A percentile compares a stretch with the other conserved stretches of the same genome.
phyloP scores from a whole-genome alignment of 2,797 vertebrate species.

The Strix occidentalis region DNA sequence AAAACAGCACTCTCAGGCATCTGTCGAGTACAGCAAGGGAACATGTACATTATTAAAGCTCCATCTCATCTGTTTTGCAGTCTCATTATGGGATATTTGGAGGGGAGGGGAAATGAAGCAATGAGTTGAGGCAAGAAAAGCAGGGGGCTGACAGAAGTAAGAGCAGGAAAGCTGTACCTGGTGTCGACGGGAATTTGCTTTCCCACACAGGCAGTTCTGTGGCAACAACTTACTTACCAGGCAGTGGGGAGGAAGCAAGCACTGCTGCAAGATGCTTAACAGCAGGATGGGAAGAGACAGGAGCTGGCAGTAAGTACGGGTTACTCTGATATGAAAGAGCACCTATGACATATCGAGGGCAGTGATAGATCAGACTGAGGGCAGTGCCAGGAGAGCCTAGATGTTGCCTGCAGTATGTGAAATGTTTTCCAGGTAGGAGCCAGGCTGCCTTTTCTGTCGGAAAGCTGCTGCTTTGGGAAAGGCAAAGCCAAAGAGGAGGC shows the following conservation, averaged over 20 bases:
- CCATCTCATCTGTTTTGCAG: not conserved
- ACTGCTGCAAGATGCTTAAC: not conserved
- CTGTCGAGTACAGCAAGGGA: not conserved
- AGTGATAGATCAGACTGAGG: not conserved
- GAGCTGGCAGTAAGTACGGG: not conserved
- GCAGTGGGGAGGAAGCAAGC: not conserved
- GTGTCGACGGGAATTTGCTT: not conserved
- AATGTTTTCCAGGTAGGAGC: not conserved
- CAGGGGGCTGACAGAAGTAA: not conserved
- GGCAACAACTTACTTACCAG: not conserved
- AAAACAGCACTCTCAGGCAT: slow-evolving; percentile 26
- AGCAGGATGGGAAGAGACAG: not conserved
- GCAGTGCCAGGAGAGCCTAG: not conserved
- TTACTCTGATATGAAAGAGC: not conserved
- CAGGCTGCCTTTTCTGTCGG: not conserved
- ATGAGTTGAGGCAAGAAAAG: not conserved
- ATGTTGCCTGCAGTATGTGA: not conserved
- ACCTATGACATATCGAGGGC: not conserved
- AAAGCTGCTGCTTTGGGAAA: not conserved
- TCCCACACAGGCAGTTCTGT: not conserved
- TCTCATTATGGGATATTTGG: not conserved
- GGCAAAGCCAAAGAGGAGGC: not conserved
- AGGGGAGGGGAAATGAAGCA: not conserved
- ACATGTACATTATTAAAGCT: slow-evolving; percentile 4
- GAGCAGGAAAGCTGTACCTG: not conserved